Base-by-base conservation (phyloP, 2,888 invertebrate genomes). In the Ypsolopha scabrella region DNA sequence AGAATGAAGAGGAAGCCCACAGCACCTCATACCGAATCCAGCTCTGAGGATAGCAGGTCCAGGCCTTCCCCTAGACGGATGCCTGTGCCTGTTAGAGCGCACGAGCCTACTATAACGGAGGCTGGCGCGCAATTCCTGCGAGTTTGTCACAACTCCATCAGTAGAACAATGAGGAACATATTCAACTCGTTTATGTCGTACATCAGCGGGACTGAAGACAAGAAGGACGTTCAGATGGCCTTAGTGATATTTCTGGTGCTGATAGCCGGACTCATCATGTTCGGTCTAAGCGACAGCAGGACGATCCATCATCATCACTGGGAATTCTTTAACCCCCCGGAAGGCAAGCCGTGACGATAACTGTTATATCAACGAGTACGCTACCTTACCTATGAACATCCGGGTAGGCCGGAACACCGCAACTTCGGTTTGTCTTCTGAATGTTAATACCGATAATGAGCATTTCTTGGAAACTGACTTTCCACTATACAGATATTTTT, bases 241-340 rank as follows among this genome's bases (percentile, higher is more conserved):
- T 85, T 94, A 62, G 91, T 94, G 52, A 92, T 95, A 65, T 89
- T 95, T 56, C 87, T 96, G 54, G 89, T 95, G 50, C 82, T 95
- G 56, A 89, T 95, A 39, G 93, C 93, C 50, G 93, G 92, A 11
- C 86, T 95, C 54, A 88, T 95, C 56, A 87, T 95, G 75, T 88
- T 94, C 57, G 91, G 93, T 50, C 88, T 93, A 54, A 91, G 92
- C 55, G 91, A 90, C 57, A 90, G 91, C 55, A 89, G 91, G 52
- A 91, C 91, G 49, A 89, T 93, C 58, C 94, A 95, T 70, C 91
- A 93, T 62, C 93, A 94, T 70, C 94, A 94, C 63, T 95, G 95
- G 95, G 95, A 95, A 72, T 95, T 92, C 73, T 93, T 94, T 63
- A 94, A 94, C 80, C 94, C 94, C 9, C 94, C 94, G 7, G 90